Conservation (phyloP, 1,140 invertebrate species). For the Ditylenchus dipsaci region DNA sequence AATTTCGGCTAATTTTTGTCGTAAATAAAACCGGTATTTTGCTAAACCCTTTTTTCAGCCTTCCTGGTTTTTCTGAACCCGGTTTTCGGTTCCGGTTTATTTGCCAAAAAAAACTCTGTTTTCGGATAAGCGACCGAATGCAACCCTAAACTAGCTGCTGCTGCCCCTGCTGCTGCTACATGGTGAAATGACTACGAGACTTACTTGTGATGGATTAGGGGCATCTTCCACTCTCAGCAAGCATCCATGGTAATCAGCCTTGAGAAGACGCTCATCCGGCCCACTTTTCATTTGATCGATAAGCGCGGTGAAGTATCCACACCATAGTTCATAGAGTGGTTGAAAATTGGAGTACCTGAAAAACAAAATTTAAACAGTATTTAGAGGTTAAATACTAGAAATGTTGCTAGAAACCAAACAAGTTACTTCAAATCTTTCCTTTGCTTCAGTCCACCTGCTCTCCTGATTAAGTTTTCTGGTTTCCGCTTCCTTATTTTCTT, state of each 20-base stretch:
- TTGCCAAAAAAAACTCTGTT: too few species aligned
- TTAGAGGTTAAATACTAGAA: neutral
- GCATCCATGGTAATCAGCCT: slow-evolving; percentile 34
- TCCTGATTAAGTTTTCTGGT: slow-evolving; percentile 25
- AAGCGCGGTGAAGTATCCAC: slow-evolving; percentile 25
- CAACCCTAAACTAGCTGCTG: too few species aligned
- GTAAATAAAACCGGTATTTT: too few species aligned
- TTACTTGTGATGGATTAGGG: slow-evolving; percentile 31
- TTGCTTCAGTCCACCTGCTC: slow-evolving; percentile 24
- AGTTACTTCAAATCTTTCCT: slow-evolving; percentile 17
- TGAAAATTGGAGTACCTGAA: slow-evolving; percentile 16
- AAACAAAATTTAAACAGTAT: neutral
- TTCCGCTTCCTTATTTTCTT: slow-evolving; percentile 2
- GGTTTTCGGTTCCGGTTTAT: too few species aligned
- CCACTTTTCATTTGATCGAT: slow-evolving; percentile 15
- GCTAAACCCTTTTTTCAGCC: too few species aligned
- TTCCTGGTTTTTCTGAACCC: too few species aligned
- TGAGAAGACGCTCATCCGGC: slow-evolving; percentile 25
- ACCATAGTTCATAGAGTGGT: slow-evolving; percentile 25
- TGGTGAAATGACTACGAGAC: neutral
- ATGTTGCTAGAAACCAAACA: neutral
- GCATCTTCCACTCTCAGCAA: slow-evolving; percentile 29
- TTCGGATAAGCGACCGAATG: too few species aligned
- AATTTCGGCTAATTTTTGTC: too few species aligned
- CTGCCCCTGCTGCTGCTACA: too few species aligned